These are phyloP conservation scores for Charina bottae DNA, from an alignment of 2,113 vertebrate species.

Conservation along the genomic window DNA sequence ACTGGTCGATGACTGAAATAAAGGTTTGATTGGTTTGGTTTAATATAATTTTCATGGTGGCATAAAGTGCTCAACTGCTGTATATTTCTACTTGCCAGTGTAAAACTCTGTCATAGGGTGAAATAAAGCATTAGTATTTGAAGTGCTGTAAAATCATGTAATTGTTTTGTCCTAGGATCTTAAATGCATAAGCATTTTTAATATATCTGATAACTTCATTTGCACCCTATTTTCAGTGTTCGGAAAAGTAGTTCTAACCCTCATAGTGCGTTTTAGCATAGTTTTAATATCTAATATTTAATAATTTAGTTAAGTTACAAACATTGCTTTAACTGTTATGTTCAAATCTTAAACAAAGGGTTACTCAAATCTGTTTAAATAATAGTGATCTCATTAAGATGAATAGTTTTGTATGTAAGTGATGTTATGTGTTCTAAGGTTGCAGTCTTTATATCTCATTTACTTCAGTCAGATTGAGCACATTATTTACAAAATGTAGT, in stretches of 20 bases:
- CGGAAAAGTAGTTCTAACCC: not conserved
- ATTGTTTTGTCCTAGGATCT: not conserved
- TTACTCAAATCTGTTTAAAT: not conserved
- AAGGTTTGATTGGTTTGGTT: not conserved
- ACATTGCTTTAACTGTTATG: not conserved
- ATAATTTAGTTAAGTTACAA: not conserved
- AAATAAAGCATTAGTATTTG: not conserved
- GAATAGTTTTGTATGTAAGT: not conserved
- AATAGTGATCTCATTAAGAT: not conserved
- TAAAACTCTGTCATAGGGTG: not conserved
- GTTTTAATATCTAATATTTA: not conserved
- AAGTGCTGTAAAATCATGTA: not conserved
- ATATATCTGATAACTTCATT: not conserved
- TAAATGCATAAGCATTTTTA: not conserved
- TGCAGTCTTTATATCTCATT: not conserved
- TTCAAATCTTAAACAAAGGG: not conserved
- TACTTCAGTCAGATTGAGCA: not conserved
- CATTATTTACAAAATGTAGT: not conserved
- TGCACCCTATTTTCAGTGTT: not conserved
- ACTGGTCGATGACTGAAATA: not conserved
- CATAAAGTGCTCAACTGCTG: not conserved
- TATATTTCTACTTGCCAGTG: not conserved
- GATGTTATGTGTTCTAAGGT: not conserved
- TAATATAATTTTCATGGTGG: not conserved
- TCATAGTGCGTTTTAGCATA: not conserved